Percentiles rank a stretch among this genome's conserved stretches.
Evolutionary conservation across 2,113 vertebrate genomes (phyloP).

Genomic region (Monopterus albus): DNA sequence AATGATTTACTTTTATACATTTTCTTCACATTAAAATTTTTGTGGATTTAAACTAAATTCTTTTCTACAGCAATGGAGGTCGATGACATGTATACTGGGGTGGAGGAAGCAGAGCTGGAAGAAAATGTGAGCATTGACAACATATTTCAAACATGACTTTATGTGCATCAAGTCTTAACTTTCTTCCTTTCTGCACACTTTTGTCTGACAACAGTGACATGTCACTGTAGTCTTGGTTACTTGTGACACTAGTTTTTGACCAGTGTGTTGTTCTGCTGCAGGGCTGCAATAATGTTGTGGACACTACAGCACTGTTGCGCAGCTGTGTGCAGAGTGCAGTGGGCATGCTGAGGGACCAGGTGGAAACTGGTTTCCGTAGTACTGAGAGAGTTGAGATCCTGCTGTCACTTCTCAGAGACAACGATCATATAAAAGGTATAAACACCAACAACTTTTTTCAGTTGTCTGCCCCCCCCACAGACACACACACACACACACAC

Average conservation of each 20-base stretch:
- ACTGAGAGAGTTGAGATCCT: conserved; percentile 88
- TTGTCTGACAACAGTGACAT: background rate
- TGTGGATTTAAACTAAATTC: background rate
- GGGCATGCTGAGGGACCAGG: conserved; percentile 88
- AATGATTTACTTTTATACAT: background rate
- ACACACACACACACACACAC: too few species aligned
- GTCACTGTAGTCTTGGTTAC: background rate
- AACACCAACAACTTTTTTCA: too few species aligned
- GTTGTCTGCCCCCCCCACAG: too few species aligned
- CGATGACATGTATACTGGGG: conserved; percentile 69
- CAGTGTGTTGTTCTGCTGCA: conserved; percentile 19
- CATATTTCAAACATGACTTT: too few species aligned
- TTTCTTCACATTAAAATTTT: background rate
- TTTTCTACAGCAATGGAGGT: conserved; percentile 74
- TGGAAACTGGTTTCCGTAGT: conserved; percentile 77
- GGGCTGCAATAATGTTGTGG: conserved; percentile 76
- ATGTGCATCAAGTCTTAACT: background rate
- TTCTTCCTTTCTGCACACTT: background rate
- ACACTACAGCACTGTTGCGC: conserved; percentile 88
- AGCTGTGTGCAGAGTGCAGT: conserved; percentile 94
- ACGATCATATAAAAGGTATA: conserved; percentile 77
- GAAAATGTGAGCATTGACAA: conserved; percentile 62
- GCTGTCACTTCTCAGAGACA: conserved; percentile 84
- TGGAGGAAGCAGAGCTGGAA: conserved; percentile 42
- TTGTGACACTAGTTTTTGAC: conserved; percentile 8